phyloP scores from a whole-genome alignment of 2,797 vertebrate species.

The Sebastiscus tertius region DNA sequence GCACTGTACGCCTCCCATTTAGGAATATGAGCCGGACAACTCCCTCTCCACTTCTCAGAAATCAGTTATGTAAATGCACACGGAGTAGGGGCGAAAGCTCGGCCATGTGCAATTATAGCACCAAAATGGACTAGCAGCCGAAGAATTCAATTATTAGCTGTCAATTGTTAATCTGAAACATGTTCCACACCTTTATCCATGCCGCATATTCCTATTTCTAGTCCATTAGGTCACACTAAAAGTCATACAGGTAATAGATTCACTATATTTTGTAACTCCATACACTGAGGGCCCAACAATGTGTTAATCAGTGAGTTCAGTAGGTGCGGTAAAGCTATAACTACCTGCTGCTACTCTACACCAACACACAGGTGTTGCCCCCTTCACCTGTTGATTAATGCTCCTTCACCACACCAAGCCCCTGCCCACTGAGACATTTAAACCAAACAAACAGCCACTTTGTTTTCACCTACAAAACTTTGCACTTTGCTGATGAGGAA shows the following conservation, averaged over 20 bases:
- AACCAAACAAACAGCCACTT: conserved; percentile 6
- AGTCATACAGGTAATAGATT: not conserved
- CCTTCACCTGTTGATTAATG: conserved; percentile 53
- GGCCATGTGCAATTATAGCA: conserved; percentile 5
- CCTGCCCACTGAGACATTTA: conserved; percentile 1
- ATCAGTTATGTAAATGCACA: conserved; percentile 60
- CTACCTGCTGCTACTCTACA: conserved; percentile 20
- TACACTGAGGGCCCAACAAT: conserved; percentile 17
- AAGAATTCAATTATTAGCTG: conserved; percentile 41
- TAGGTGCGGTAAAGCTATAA: conserved; percentile 1
- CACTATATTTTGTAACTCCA: not conserved
- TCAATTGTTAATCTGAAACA: conserved; percentile 19
- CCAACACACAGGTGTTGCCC: conserved; percentile 8
- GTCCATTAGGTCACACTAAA: not conserved
- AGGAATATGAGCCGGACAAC: conserved; percentile 57
- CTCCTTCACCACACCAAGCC: not conserved
- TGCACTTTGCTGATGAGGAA: conserved; percentile 26
- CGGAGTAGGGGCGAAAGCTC: conserved; percentile 15
- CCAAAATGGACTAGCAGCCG: conserved; percentile 5
- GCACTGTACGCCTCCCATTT: conserved; percentile 56
- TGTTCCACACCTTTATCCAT: conserved; percentile 2
- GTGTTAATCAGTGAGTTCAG: conserved; percentile 23
- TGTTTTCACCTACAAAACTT: conserved; percentile 14
- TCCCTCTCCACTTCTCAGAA: conserved; percentile 46
- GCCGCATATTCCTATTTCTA: not conserved